Base-by-base conservation (phyloP, 1,140 invertebrate species). In the Euura saliciscinereae region DNA sequence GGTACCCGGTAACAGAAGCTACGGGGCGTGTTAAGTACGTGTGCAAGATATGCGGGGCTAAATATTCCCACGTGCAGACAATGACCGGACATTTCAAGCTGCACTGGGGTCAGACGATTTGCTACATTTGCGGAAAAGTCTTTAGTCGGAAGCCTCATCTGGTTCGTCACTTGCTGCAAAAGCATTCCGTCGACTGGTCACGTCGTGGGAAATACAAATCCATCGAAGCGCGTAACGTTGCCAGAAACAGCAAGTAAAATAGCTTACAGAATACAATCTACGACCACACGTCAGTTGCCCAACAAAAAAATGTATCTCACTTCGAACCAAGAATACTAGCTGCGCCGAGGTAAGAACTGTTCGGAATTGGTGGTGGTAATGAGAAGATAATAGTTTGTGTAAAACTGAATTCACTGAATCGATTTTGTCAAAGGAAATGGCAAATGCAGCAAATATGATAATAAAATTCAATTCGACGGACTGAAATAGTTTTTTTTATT, bases 21-120 rank as follows among this genome's bases (percentile, higher is more conserved):
- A 69, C 46, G 44, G 43, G 5, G 68, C 5, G 68, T 7, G 73
- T 73, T 67, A 70, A 44, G 43, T 73, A 44, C 68, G 44, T 69
- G 6, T 75, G 74, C 70, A 69, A 73, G 43, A 78, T 78, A 71
- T 90, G 89, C 77, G 88, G 85, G 74, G 88, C 89, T 78, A 83
- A 85, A 2, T 90, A 90, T 77, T 90, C 89, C 10, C 88, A 89
- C 3, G 86, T 86, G 66, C 88, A 88, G 73, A 89, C 89, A 65
- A 78, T 90, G 4, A 81, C 87, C 67, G 89, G 89, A 1, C 89
- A 90, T 77, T 88, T 89, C 72, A 79, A 89, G 70, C 85, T 87
- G 69, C 89, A 90, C 76, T 88, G 87, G 42, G 89, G 89, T n/a
- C 88, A 89, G 74, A 88, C 78, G 28, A 72, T 43, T 43, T 79